Percentiles rank a stretch among this genome's conserved stretches.
Conservation (phyloP, 2,113 vertebrate species). For the Cololabis saira region DNA sequence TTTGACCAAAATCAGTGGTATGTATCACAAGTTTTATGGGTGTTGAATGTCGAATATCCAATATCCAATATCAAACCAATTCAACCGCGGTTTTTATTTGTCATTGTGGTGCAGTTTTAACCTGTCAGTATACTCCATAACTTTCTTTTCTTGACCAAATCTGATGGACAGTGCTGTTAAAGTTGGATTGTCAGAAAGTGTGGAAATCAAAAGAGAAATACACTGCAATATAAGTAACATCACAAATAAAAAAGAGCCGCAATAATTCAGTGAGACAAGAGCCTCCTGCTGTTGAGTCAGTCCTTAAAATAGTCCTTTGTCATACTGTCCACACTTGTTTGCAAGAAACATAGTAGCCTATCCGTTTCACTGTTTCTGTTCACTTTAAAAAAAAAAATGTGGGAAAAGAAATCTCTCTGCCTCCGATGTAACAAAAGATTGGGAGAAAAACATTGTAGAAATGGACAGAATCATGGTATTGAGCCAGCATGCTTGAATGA, state of each 20-base stretch:
- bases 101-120: conserved; percentile 5
- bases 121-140: background rate
- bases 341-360: background rate
- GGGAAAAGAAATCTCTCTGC: background rate
- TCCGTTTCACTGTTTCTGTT: conserved; percentile 1
- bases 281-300: conserved; percentile 58
- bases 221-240: too few species aligned
- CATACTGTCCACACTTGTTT: conserved; percentile 22
- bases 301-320: conserved; percentile 55
- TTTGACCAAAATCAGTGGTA: too few species aligned
- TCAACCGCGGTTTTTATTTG: too few species aligned
- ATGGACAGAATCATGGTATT: background rate
- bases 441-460: background rate
- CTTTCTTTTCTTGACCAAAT: background rate
- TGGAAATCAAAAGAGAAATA: background rate
- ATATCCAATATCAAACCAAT: too few species aligned
- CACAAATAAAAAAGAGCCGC: background rate
- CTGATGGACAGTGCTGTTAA: background rate
- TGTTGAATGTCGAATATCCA: too few species aligned
- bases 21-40: too few species aligned
- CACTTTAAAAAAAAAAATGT: background rate
- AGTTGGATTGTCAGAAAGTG: background rate
- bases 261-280: conserved; percentile 29
- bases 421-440: background rate
- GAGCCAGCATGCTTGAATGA: background rate